phyloP scores from a whole-genome alignment of 2,888 invertebrate genomes.

The Bombylius major region DNA sequence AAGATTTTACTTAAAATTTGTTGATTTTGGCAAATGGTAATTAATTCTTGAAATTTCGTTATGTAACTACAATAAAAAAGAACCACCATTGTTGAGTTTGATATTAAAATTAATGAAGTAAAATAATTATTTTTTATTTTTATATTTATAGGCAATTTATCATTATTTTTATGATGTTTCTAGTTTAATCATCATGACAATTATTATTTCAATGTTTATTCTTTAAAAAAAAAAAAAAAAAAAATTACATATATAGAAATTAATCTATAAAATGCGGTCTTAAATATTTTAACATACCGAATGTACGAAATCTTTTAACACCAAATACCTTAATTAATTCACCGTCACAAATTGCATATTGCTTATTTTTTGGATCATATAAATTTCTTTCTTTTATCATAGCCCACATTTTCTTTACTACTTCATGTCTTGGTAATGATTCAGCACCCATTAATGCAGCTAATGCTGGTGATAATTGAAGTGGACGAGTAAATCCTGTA shows the following conservation, averaged over 20 bases:
- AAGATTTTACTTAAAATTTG: too few relatives aligned
- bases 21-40: too few relatives aligned
- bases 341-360: conserved; percentile 88
- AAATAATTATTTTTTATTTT: too few relatives aligned
- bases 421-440: conserved; percentile 75
- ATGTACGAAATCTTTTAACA: conserved; percentile 82
- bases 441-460: conserved; percentile 69
- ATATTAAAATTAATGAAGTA: too few relatives aligned
- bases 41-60: too few relatives aligned
- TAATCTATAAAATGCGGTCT: conserved; percentile 61
- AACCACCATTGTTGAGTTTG: too few relatives aligned
- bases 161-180: too few relatives aligned
- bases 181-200: too few relatives aligned
- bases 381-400: conserved; percentile 80
- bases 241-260: background rate
- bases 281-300: conserved; percentile 95
- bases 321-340: conserved; percentile 81
- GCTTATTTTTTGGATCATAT: conserved; percentile 88
- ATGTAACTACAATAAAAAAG: too few relatives aligned
- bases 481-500: conserved; percentile 72
- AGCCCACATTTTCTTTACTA: conserved; percentile 82
- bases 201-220: too few relatives aligned
- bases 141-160: too few relatives aligned
- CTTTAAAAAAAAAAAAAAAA: too few relatives aligned
- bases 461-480: conserved; percentile 72